A percentile compares a stretch with the other conserved stretches of the same genome.
phyloP scores from a whole-genome alignment of 2,113 vertebrate genomes.

The Salvelinus namaycush region DNA sequence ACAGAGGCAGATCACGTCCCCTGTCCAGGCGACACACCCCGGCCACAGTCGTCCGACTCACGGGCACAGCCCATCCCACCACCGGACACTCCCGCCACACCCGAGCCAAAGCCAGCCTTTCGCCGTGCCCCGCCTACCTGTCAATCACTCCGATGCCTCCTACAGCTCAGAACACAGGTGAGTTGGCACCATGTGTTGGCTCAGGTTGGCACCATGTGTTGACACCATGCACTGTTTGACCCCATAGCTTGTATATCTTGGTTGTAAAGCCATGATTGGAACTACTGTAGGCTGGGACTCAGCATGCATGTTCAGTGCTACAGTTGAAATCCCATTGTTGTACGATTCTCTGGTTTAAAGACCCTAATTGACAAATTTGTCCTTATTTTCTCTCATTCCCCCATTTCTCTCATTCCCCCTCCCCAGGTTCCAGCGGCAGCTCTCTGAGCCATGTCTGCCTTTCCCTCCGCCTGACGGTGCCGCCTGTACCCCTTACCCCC shows the following conservation, averaged over 20 bases:
- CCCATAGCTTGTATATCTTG: neutral
- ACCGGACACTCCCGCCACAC: slow-evolving; percentile 47
- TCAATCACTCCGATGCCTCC: slow-evolving; percentile 76
- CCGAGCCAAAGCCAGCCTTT: slow-evolving; percentile 75
- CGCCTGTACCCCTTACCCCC: slow-evolving; percentile 71
- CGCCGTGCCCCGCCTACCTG: slow-evolving; percentile 79
- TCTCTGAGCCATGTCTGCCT: slow-evolving; percentile 83
- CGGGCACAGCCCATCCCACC: slow-evolving; percentile 53
- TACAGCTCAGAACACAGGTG: slow-evolving; percentile 87
- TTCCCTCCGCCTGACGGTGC: slow-evolving; percentile 56
- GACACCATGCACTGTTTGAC: neutral
- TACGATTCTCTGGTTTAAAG: neutral
- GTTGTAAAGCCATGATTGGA: neutral
- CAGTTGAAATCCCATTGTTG: neutral
- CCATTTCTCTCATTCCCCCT: neutral
- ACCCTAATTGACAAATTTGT: neutral
- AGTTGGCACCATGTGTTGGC: slow-evolving; percentile 17
- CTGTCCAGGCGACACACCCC: slow-evolving; percentile 49
- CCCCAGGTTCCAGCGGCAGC: slow-evolving; percentile 88
- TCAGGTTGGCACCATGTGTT: neutral
- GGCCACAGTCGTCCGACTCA: slow-evolving; percentile 21
- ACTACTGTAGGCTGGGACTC: neutral
- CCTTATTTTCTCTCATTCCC: neutral
- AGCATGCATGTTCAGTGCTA: neutral
- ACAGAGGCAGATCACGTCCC: slow-evolving; percentile 62